Conservation (phyloP, 1,140 invertebrate genomes). For the Drosophila seguyi region DNA sequence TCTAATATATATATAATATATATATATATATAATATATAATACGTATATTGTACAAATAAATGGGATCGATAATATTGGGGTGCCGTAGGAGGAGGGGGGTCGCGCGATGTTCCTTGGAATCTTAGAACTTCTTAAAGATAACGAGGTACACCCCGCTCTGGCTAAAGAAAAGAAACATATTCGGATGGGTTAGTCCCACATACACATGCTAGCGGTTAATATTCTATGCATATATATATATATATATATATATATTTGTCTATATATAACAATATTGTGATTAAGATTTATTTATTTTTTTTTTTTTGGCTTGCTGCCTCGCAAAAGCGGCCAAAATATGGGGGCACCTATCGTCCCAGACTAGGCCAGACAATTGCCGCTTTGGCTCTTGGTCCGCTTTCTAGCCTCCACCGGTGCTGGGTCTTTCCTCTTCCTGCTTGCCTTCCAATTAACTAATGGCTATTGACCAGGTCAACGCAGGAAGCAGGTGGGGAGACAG, state of each 20-base stretch:
- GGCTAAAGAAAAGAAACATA: conserved; percentile 9
- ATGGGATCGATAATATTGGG: neutral
- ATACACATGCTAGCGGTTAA: conserved; percentile 5
- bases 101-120: conserved; percentile 5
- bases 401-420: no score
- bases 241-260: neutral
- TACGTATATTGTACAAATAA: conserved; percentile 8
- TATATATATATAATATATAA: neutral
- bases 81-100: neutral
- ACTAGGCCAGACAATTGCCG: no score
- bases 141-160: conserved; percentile 5
- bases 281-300: no score
- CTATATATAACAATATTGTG: no score
- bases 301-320: no score
- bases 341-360: no score
- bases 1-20: neutral
- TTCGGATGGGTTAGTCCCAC: conserved; percentile 15
- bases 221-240: neutral
- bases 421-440: no score
- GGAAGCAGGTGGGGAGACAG: neutral
- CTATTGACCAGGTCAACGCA: no score
- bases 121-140: conserved; percentile 3
- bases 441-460: no score
- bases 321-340: no score
- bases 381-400: no score